phyloP scores from a whole-genome alignment of 2,113 vertebrate species.

The Dipodomys spectabilis region DNA sequence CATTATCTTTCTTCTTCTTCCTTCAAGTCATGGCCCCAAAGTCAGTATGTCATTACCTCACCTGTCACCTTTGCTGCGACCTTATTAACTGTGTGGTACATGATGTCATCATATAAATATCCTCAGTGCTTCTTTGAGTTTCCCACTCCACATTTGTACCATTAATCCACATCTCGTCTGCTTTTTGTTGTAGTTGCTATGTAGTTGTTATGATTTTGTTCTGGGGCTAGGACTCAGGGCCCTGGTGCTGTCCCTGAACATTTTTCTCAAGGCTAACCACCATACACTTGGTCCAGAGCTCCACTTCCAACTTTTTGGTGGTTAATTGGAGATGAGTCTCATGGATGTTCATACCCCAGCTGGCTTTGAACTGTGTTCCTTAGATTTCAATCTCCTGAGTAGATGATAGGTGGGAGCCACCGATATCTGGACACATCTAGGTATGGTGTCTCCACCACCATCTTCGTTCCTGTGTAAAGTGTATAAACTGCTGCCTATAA shows the following conservation, averaged over 20 bases:
- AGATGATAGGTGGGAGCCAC: no score
- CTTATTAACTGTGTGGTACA: background rate
- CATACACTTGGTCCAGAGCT: no score
- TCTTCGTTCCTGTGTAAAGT: background rate
- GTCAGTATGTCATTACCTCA: background rate
- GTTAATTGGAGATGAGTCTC: no score
- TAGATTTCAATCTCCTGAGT: no score
- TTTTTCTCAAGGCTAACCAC: no score
- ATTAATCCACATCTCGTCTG: background rate
- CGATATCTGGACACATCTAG: background rate
- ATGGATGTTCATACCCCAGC: no score
- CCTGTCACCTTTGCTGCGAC: background rate
- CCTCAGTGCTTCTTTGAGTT: background rate
- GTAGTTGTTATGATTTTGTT: no score
- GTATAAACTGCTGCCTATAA: background rate
- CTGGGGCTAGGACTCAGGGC: no score
- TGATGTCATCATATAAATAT: background rate
- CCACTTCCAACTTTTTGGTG: no score
- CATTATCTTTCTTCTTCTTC: constrained; percentile 27
- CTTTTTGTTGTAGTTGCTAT: no score
- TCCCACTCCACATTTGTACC: background rate
- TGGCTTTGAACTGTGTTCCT: no score
- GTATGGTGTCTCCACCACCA: background rate
- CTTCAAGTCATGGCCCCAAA: background rate
- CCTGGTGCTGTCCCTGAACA: no score